Percentiles rank a stretch among this genome's conserved stretches.
Evolutionary conservation across 2,797 vertebrate genomes (phyloP).

Genomic region (Crax fasciolata): DNA sequence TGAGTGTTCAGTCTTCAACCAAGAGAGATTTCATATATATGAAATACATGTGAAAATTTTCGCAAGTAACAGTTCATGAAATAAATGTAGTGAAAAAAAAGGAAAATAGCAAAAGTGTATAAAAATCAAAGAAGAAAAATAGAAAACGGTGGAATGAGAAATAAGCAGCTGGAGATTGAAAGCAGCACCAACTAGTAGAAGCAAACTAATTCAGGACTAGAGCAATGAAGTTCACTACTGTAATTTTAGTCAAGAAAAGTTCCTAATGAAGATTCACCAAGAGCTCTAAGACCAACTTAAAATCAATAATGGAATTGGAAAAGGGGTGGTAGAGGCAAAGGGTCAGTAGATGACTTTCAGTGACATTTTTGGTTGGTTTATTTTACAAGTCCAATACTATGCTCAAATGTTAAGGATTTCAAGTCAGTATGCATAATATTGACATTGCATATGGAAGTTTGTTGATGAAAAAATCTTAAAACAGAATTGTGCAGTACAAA

Average conservation of each 20-base stretch:
- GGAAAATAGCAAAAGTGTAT: not conserved
- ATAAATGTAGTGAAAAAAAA: not conserved
- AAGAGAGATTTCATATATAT: not conserved
- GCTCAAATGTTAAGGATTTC: not conserved
- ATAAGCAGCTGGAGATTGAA: not conserved
- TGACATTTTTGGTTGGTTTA: not conserved
- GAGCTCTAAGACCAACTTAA: not conserved
- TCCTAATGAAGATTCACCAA: not conserved
- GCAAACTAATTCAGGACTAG: not conserved
- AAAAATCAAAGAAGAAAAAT: not conserved
- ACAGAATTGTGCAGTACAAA: not conserved
- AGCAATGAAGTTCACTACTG: not conserved
- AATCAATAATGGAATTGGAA: accelerated
- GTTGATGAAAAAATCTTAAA: not conserved
- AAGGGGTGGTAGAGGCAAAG: not conserved
- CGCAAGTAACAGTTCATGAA: not conserved
- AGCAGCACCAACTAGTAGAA: not conserved
- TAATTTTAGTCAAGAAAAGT: not conserved
- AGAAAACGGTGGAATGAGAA: not conserved
- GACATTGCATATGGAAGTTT: not conserved
- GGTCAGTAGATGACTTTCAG: not conserved
- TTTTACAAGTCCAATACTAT: not conserved
- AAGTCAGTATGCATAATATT: not conserved
- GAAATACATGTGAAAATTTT: not conserved
- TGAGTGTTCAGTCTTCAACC: not conserved